Percentiles rank a stretch among this genome's conserved stretches.
Conservation (phyloP, 2,888 invertebrate genomes). For the Parapristionchus giblindavisi region DNA sequence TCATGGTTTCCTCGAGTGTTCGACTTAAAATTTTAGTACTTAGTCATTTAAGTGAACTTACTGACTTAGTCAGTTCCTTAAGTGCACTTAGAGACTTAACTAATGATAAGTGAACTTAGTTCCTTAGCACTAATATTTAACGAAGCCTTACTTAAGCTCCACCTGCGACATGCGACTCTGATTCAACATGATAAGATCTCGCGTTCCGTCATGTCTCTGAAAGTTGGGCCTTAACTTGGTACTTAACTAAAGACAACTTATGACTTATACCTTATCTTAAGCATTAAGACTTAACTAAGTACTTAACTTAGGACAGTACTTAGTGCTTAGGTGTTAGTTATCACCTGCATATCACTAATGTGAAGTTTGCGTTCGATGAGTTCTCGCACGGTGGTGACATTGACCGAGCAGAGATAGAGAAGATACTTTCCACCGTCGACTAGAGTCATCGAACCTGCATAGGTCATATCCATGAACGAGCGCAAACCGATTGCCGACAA, state of each 20-base stretch:
- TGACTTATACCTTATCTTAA: background rate
- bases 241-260: background rate
- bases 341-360: conserved; percentile 60
- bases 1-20: conserved; percentile 71
- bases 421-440: conserved; percentile 62
- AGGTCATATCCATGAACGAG: conserved; percentile 12
- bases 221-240: conserved; percentile 33
- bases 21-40: conserved; percentile 65
- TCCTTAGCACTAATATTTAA: background rate
- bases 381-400: conserved; percentile 65
- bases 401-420: conserved; percentile 66
- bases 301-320: background rate
- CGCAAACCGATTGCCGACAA: too few species aligned
- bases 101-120: too few species aligned
- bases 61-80: too few species aligned
- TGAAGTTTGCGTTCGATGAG: conserved; percentile 64
- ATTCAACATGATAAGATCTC: conserved; percentile 69
- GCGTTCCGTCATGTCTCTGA: conserved; percentile 67
- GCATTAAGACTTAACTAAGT: background rate
- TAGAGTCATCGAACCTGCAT: conserved; percentile 63
- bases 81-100: too few species aligned
- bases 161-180: conserved; percentile 68
- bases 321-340: background rate
- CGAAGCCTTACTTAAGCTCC: conserved; percentile 61
- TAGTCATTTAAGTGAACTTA: too few species aligned